These are phyloP conservation scores for Thereva nobilitata DNA, from an alignment of 2,888 invertebrate species.

Conservation along the genomic window DNA sequence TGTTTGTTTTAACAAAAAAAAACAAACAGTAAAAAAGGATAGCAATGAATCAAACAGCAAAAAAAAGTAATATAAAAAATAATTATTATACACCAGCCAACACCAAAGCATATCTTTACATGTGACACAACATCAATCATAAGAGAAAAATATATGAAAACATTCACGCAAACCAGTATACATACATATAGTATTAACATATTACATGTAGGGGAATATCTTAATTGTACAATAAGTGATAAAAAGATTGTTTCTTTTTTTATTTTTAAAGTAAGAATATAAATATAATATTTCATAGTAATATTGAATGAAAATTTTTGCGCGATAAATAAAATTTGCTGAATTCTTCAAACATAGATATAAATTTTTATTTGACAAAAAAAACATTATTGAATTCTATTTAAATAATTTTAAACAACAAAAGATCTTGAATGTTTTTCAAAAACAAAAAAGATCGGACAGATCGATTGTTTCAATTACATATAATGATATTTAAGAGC, in stretches of 20 bases:
- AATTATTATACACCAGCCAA: too few relatives aligned
- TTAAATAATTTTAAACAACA: too few relatives aligned
- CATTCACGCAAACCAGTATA: slow-evolving; percentile 19
- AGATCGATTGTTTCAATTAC: too few relatives aligned
- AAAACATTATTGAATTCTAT: too few relatives aligned
- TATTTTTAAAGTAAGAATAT: slow-evolving; percentile 2
- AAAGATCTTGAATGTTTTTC: too few relatives aligned
- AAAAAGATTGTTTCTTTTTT: slow-evolving; percentile 35
- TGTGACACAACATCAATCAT: neutral
- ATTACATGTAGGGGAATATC: slow-evolving; percentile 35
- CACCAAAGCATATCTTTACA: neutral
- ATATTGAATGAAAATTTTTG: slow-evolving; percentile 12
- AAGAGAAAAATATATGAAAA: neutral
- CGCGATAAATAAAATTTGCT: slow-evolving; percentile 26
- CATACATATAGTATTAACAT: slow-evolving; percentile 31
- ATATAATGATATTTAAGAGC: too few relatives aligned
- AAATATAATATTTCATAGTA: slow-evolving; percentile 13
- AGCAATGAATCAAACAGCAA: neutral
- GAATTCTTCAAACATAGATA: slow-evolving; percentile 10
- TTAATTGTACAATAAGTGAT: slow-evolving; percentile 42
- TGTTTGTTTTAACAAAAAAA: neutral
- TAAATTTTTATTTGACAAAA: neutral
- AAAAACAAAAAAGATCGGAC: too few relatives aligned
- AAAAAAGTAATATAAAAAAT: too few relatives aligned
- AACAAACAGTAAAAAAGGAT: neutral